Evolutionary conservation across 2,888 invertebrate species (phyloP), one percentile per base, ranked within the genome.

Genomic region (Eucera pruinosa): DNA sequence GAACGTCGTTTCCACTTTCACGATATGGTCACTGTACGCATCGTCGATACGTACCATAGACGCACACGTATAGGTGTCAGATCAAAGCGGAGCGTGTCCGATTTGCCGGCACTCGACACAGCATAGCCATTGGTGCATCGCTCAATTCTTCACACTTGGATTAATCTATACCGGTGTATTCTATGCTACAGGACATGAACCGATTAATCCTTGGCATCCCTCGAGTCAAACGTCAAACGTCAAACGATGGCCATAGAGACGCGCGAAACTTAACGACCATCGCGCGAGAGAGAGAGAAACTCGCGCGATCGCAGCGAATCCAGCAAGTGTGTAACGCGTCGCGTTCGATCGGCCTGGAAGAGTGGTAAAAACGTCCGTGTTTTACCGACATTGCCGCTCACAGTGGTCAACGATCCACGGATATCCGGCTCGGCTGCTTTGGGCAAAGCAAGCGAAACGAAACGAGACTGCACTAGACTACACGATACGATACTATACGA

Each of bases 121-220:
- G 86, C 91, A 91, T 92, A 92, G 91, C 89, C 91, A 91, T 92
- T 92, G 91, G 85, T 92, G 92, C 92, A 92, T 92, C 92, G 87
- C 82, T 79, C 62, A 33, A 78, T 71, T 71, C 39, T 45, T 57
- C 45, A 67, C 33, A 60, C 41, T 45, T 69, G 81, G 76, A 78
- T 85, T 82, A 82, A 85, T 87, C 77, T 87, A 89, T 86, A 89
- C 82, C 86, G 86, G 87, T 83, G 83, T 89, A 85, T 90, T 91
- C 84, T 92, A 88, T 92, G 90, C 92, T 91, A 87, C 92, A 92
- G 92, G 92, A 91, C 90, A 88, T 92, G 91, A 92, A 90, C 89
- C 90, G 86, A 91, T 88, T 88, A 66, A 90, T 87, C 67, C 88
- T 91, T 88, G 91, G 89, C 90, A 89, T 88, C 90, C 75, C 88